Base-by-base conservation (phyloP, 2,888 invertebrate species). In the Scaptomyza cyrtandrae region DNA sequence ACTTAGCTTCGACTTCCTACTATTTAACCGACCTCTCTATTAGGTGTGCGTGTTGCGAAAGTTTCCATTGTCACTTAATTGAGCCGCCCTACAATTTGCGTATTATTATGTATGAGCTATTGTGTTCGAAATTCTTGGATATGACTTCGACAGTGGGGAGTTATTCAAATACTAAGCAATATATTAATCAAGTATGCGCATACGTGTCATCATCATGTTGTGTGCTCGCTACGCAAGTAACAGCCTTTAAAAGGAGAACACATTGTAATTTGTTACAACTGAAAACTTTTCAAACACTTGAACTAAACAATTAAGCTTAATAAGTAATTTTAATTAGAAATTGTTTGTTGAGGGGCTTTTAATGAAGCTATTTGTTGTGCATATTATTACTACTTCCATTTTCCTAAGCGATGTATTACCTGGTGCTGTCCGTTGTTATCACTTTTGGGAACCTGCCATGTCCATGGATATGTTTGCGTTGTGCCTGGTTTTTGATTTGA, bases 51-150 rank as follows among this genome's bases (percentile, higher is more conserved):
- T 75, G 75, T 55, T 61, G 56, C 59, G 61, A 61, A 62, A 74
- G 69, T 56, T 70, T 31, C 88, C 31, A 87, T 82, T 82, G 88
- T 82, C 64, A 67, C 46, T 78, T 87, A 82, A 82, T 82, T 85
- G 87, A 43, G 62, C 37, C 55, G 56, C 60, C 53, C 43, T 55
- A 55, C 60, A 64, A 74, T 55, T 74, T 71, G 65, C 37, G 31
- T 49, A 57, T 39, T 44, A 55, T 62, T n/a, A n/a, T n/a, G n/a
- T n/a, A n/a, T n/a, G 67, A 58, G 41, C 78, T 61, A 73, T 75
- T 75, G 78, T 75, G 44, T 46, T 48, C 50, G 24, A 33, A 50
- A 67, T 50, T 63, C 73, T 72, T 57, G 37, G 31, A 76, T 39
- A 49, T 55, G 43, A 19, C 44, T 10, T 24, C 16, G 9, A 16